phyloP scores from a whole-genome alignment of 2,797 vertebrate species.

The Sparus aurata region DNA sequence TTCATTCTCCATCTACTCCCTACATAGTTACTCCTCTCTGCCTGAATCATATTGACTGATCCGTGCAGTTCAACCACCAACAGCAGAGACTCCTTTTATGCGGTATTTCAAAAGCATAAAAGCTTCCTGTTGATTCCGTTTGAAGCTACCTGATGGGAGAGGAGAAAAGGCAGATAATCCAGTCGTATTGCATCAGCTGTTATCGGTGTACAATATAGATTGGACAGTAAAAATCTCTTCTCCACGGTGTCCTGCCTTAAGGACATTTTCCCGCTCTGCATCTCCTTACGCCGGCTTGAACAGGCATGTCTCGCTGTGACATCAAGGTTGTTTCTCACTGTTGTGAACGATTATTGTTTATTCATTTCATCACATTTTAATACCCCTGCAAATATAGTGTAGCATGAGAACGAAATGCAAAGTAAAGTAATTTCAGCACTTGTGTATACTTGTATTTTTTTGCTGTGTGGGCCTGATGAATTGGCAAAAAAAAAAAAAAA shows the following conservation, averaged over 20 bases:
- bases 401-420: conserved; percentile 2
- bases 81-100: not conserved
- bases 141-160: conserved; percentile 3
- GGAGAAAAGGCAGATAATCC: not conserved
- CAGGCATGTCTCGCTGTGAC: not conserved
- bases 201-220: not conserved
- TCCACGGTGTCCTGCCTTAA: conserved; percentile 1
- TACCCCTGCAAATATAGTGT: conserved; percentile 3
- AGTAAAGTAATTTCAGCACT: not conserved
- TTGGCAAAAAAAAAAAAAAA: not conserved
- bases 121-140: conserved; percentile 14
- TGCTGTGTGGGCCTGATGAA: not conserved
- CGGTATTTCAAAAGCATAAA: not conserved
- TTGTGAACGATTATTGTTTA: conserved; percentile 23
- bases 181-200: conserved; percentile 13
- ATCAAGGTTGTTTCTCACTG: conserved; percentile 9
- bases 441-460: not conserved
- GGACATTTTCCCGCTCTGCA: conserved; percentile 21
- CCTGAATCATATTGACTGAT: not conserved
- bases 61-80: not conserved
- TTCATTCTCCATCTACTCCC: not conserved
- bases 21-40: not conserved
- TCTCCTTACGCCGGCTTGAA: not conserved
- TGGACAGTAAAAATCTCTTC: not conserved
- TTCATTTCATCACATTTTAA: conserved; percentile 11